Percentiles rank a stretch among this genome's conserved stretches.
These are phyloP conservation scores for Ptilorrhoa leucosticta DNA, from an alignment of 2,113 vertebrate genomes.

Conservation along the genomic window DNA sequence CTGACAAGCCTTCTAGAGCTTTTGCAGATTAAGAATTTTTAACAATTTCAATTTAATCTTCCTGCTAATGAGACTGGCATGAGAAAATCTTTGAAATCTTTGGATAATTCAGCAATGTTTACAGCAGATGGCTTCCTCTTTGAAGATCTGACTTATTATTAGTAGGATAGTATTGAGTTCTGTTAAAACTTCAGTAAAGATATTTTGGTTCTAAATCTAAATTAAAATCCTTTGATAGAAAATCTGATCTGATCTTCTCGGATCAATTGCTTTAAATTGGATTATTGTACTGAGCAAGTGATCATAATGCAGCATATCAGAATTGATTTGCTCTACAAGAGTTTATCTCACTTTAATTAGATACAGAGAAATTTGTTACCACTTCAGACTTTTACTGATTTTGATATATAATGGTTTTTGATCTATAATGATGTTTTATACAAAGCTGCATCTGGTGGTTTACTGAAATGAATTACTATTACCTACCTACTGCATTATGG, in stretches of 20 bases:
- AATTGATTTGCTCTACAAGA: slow-evolving; percentile 2
- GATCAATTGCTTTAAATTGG: background rate
- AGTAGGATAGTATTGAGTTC: background rate
- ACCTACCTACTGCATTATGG: background rate
- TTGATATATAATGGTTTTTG: background rate
- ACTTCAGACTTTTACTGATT: background rate
- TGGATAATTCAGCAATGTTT: background rate
- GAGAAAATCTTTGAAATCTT: slow-evolving; percentile 13
- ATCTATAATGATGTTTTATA: background rate
- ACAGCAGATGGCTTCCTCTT: slow-evolving; percentile 3
- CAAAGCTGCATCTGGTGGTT: slow-evolving; percentile 11
- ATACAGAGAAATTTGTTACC: background rate
- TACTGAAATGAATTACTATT: slow-evolving; percentile 5
- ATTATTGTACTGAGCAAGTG: background rate
- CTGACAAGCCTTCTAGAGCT: background rate
- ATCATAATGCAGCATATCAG: background rate
- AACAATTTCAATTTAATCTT: background rate
- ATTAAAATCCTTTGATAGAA: slow-evolving; percentile 20
- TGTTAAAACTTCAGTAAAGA: slow-evolving; percentile 24
- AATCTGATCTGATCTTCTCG: background rate
- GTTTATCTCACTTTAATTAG: slow-evolving; percentile 26
- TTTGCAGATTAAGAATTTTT: background rate
- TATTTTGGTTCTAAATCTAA: slow-evolving; percentile 15
- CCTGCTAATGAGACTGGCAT: background rate
- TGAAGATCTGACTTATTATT: slow-evolving; percentile 3